phyloP scores from a whole-genome alignment of 2,888 invertebrate species.

The Athalia circularis region DNA sequence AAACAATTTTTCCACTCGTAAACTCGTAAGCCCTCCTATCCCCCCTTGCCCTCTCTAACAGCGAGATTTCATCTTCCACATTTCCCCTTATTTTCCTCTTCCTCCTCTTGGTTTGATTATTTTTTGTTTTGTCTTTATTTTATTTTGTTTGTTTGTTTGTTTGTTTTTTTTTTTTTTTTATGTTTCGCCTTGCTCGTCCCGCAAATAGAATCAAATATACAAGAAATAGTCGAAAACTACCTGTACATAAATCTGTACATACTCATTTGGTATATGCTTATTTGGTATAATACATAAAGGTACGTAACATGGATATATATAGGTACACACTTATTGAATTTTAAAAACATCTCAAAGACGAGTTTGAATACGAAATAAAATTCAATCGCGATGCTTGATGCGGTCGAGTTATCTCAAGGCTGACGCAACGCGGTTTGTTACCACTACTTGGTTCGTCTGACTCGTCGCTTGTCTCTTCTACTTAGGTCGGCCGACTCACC shows the following conservation, averaged over 20 bases:
- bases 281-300: too few species aligned
- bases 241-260: background rate
- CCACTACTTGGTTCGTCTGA: conserved; percentile 15
- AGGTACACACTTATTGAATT: too few species aligned
- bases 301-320: too few species aligned
- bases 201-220: too few species aligned
- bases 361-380: conserved; percentile 10
- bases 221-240: background rate
- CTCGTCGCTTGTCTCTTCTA: background rate
- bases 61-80: conserved; percentile 7
- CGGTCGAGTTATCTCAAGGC: conserved; percentile 1
- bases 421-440: conserved; percentile 23
- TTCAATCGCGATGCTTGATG: conserved; percentile 13
- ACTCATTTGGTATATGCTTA: background rate
- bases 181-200: too few species aligned
- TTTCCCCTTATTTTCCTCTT: background rate
- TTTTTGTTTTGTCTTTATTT: background rate
- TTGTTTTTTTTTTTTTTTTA: too few species aligned
- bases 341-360: background rate
- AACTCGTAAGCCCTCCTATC: conserved; percentile 12
- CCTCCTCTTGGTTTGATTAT: background rate
- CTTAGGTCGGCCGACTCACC: conserved; percentile 22
- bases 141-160: background rate
- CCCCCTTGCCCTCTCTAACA: background rate
- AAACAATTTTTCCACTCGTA: conserved; percentile 35